Evolutionary conservation across 1,140 invertebrate genomes (phyloP).

Genomic region (Chironomus tepperi): DNA sequence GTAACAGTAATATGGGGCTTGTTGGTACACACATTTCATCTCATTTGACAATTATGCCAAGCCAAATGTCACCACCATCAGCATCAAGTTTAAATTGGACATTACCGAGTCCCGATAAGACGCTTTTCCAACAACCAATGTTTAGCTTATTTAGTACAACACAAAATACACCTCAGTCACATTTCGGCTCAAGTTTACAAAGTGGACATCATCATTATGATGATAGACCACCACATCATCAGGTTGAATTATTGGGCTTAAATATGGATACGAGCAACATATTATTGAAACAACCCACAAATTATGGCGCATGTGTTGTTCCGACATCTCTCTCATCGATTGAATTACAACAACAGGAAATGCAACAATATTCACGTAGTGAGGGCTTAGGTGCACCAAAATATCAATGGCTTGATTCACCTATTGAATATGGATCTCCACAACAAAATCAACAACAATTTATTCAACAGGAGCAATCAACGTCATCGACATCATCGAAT

Average conservation of each 20-base stretch:
- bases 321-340: constrained; percentile 34
- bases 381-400: constrained; percentile 40
- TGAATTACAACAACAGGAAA: constrained; percentile 33
- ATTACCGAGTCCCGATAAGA: constrained; percentile 53
- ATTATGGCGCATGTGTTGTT: constrained; percentile 35
- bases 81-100: constrained; percentile 42
- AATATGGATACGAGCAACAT: constrained; percentile 47
- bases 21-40: constrained; percentile 34
- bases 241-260: constrained; percentile 51
- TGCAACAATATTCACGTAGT: constrained; percentile 33
- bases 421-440: constrained; percentile 35
- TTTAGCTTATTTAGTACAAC: constrained; percentile 42
- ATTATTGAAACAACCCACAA: constrained; percentile 43
- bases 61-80: constrained; percentile 43
- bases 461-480: constrained; percentile 35
- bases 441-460: constrained; percentile 26
- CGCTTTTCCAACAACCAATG: constrained; percentile 47
- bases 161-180: constrained; percentile 38
- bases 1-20: constrained; percentile 46
- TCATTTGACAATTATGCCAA: constrained; percentile 34
- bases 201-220: constrained; percentile 41
- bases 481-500: constrained; percentile 45
- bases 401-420: constrained; percentile 52
- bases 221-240: constrained; percentile 42
- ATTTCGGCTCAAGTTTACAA: constrained; percentile 33